phyloP scores from a whole-genome alignment of 2,113 vertebrate genomes.

The Brachionichthys hirsutus region DNA sequence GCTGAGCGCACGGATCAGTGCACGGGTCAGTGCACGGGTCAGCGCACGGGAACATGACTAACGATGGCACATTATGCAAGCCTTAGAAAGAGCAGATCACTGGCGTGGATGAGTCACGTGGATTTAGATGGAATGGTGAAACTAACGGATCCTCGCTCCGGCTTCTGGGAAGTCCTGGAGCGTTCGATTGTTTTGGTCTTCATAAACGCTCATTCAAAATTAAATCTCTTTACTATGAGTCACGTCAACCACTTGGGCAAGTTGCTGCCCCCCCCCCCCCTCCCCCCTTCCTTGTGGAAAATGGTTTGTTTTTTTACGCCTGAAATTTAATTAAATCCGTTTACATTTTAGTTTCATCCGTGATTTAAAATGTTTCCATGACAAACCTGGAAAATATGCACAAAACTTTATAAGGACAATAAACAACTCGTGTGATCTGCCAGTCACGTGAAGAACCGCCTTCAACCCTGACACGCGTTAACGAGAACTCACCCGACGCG shows the following conservation, averaged over 20 bases:
- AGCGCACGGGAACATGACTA: conserved; percentile 67
- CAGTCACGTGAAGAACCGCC: too few relatives aligned
- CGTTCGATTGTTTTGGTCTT: conserved; percentile 43
- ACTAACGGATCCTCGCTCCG: conserved; percentile 50
- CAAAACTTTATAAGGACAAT: conserved; percentile 14
- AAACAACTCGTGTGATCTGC: neutral
- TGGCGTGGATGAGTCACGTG: conserved; percentile 57
- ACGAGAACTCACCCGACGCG: conserved; percentile 5
- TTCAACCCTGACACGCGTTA: conserved; percentile 5
- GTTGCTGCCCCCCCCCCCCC: conserved; percentile 30
- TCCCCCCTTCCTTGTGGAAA: neutral
- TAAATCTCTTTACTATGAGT: conserved; percentile 46
- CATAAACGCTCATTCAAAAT: conserved; percentile 43
- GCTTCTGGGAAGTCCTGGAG: conserved; percentile 56
- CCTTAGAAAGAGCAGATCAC: conserved; percentile 55
- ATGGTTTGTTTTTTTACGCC: conserved; percentile 21
- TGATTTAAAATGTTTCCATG: conserved; percentile 24
- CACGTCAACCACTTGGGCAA: conserved; percentile 29
- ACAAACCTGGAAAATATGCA: conserved; percentile 21
- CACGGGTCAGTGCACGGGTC: too few relatives aligned
- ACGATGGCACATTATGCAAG: conserved; percentile 54
- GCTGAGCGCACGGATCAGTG: conserved; percentile 52
- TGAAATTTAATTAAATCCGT: conserved; percentile 46
- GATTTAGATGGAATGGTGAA: conserved; percentile 25
- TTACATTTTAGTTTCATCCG: conserved; percentile 39